A percentile compares a stretch with the other conserved stretches of the same genome.
phyloP scores from a whole-genome alignment of 2,113 vertebrate species.

The Puffinus mauretanicus region DNA sequence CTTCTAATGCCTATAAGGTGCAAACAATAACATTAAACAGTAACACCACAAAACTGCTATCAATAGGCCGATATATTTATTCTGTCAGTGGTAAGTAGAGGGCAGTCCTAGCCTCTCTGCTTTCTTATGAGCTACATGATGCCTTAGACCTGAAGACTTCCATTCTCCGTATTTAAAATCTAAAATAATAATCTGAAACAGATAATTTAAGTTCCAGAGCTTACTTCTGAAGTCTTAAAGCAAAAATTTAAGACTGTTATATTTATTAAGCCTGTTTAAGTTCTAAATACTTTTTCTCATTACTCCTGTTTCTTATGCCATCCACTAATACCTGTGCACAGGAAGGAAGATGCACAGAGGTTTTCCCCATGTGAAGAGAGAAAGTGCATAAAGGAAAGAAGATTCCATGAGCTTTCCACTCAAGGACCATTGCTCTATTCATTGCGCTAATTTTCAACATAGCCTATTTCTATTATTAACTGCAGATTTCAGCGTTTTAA shows the following conservation, averaged over 20 bases:
- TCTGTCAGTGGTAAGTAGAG: background rate
- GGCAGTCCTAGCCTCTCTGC: background rate
- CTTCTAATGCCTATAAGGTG: background rate
- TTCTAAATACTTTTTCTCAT: background rate
- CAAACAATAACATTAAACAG: background rate
- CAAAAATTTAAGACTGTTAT: background rate
- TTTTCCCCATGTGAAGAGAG: background rate
- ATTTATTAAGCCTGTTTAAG: background rate
- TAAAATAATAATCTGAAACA: background rate
- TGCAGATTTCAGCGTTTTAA: background rate
- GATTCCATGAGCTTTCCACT: background rate
- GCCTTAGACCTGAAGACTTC: background rate
- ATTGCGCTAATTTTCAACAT: background rate
- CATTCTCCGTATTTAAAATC: background rate
- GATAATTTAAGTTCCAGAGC: background rate
- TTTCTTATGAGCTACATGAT: background rate
- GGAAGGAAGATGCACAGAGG: background rate
- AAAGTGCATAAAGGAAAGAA: background rate
- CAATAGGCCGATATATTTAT: background rate
- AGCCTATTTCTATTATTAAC: background rate
- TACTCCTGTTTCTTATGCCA: background rate
- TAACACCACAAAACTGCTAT: background rate
- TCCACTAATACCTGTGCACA: background rate
- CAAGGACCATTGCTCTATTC: background rate
- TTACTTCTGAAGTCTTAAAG: background rate